Base-by-base conservation (phyloP, 1,140 invertebrate genomes). In the Eurosta solidaginis region DNA sequence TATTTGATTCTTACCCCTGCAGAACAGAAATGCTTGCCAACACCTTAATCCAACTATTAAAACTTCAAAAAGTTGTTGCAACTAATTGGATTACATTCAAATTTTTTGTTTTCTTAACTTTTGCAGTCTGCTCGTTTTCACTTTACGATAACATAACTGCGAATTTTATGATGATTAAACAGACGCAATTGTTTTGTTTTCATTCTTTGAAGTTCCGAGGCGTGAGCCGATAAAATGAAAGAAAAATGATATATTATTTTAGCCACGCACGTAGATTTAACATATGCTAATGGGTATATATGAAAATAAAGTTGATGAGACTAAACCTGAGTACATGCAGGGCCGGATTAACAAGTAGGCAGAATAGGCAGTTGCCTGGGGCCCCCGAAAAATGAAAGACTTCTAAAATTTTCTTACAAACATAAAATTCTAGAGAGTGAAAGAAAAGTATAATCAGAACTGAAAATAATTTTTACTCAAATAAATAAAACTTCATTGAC, bases 141-240 rank as follows among this genome's bases (percentile, higher is more conserved):
- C 59, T 68, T 68, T 33, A 68, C 59, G 33, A 68, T 40, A 68
- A 68, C 59, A 68, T 68, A 68, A 68, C 59, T 68, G 59, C 59
- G 27, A 68, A 68, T 68, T 68, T 68, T 68, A 68, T 68, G 59
- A 68, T 68, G 59, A 68, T 68, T 68, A 68, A 40, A 68, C 59
- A 68, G n/a, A 40, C 40, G 36, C 59, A 68, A 33, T n/a, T 68
- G 59, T 20, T 68, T 68, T 68, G 40, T 68, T n/a, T n/a, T n/a
- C 36, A 68, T 68, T 33, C 59, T 68, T 68, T 68, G 33, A 40
- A 40, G 59, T 9, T 7, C n/a, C n/a, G n/a, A n/a, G n/a, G 59
- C 59, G 59, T 40, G 33, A 68, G 59, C 33, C 33, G 59, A 68
- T 68, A 40, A 17, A 17, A 36, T 20, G 20, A 54, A 6, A 27